Conservation (phyloP, 2,888 invertebrate genomes). For the Noctua fimbriata region DNA sequence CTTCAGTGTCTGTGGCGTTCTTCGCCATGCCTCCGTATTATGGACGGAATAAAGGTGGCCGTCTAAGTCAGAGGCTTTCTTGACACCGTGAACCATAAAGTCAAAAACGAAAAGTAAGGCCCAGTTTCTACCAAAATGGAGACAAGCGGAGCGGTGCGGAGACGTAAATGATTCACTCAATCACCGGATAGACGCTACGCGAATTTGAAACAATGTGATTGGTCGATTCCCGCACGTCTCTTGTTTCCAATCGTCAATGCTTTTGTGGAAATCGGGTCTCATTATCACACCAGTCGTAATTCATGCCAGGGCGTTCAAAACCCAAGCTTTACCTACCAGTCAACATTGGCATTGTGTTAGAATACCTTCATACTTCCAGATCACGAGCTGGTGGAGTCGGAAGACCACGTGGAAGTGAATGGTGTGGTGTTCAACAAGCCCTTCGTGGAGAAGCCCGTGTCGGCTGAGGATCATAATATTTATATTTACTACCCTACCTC, state of each 20-base stretch:
- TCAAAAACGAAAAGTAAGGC: too few relatives aligned
- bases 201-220: not conserved
- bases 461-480: slow-evolving; percentile 99
- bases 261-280: not conserved
- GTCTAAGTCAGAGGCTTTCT: not conserved
- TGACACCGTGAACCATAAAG: not conserved
- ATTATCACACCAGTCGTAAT: not conserved
- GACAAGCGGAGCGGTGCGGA: not conserved
- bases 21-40: not conserved
- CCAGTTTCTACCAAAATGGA: not conserved
- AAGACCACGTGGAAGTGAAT: slow-evolving; percentile 99
- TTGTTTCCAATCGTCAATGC: not conserved
- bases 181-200: not conserved
- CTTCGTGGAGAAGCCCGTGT: slow-evolving; percentile 99
- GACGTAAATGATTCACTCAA: not conserved
- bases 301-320: not conserved
- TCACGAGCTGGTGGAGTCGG: slow-evolving; percentile 97
- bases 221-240: not conserved
- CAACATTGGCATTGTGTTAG: not conserved
- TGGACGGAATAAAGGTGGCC: not conserved
- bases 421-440: slow-evolving; percentile 99
- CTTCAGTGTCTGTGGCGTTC: not conserved
- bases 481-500: slow-evolving; percentile 99
- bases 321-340: not conserved
- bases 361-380: slow-evolving; percentile 87